Evolutionary conservation across 1,140 invertebrate genomes (phyloP), one percentile per base, ranked within the genome.

Genomic region (Brachystomella parvula): DNA sequence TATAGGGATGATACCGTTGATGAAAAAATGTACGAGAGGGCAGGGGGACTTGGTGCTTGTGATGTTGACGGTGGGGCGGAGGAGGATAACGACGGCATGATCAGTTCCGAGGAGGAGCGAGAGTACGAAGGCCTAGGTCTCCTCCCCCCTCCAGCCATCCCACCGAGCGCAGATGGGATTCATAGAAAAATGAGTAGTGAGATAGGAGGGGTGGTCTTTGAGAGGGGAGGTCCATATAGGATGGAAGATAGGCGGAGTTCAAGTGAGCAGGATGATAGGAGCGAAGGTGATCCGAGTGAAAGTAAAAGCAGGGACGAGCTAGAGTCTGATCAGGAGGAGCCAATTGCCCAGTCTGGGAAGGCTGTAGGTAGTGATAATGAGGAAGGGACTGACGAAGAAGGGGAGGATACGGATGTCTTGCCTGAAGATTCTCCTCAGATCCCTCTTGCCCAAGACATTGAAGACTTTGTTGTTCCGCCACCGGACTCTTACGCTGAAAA

Each of bases 1-100:
- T 53, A 53, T 24, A 2, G 56, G 28, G 67, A 68, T 63, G 69
- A 71, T 47, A 71, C 65, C 3, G 47, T 64, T 17, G 63, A 71
- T 66, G 33, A 53, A 56, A 2, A 68, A 28, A 1, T 57, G 47
- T 32, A 62, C 30, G 57, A 59, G 57, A 32, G 3, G 12, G 57
- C 30, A 17, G 26, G 57, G 15, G 30, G 30, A 15, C 57, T 32
- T 21, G 57, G 26, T 30, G 57, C 57, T 59, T 59, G 57, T 29
- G 57, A 59, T 28, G 57, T 30, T 3, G 57, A 59, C 26, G 57
- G 6, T 29, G 57, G 30, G 24, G 57, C 26, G 9, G 57, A 59
- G 30, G 57, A 21, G 26, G 57, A 59, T 53, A 53, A 53, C 24
- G 49, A 53, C n/a, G n/a, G n/a, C 24, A 15, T 26, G 9, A 53